These are phyloP conservation scores for Prunella himalayana DNA, from an alignment of 2,113 vertebrate species.

Conservation along the genomic window DNA sequence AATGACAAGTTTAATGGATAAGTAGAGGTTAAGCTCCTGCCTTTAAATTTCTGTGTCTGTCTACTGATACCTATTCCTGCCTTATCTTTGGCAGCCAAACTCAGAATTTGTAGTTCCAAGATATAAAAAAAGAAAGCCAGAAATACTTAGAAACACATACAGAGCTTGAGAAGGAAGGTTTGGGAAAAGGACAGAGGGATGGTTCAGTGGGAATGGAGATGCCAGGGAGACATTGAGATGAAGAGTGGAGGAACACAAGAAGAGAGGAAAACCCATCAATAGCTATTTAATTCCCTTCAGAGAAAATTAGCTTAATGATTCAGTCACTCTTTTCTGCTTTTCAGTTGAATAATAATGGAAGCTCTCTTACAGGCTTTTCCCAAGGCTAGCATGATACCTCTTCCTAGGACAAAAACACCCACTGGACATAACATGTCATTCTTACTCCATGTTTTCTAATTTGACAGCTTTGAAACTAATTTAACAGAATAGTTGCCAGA, in stretches of 20 bases:
- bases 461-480: constrained; percentile 11
- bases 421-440: not conserved
- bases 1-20: not conserved
- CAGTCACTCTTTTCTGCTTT: not conserved
- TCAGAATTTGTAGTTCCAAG: not conserved
- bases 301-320: constrained; percentile 17
- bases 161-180: not conserved
- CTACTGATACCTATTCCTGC: not conserved
- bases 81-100: not conserved
- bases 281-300: not conserved
- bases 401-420: constrained; percentile 41
- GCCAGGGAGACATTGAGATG: not conserved
- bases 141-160: not conserved
- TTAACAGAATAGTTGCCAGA: not conserved
- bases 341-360: not conserved
- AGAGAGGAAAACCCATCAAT: not conserved
- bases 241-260: not conserved
- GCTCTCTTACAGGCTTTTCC: not conserved
- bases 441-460: not conserved
- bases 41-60: not conserved
- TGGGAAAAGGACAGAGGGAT: not conserved
- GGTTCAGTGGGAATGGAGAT: not conserved
- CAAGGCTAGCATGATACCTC: not conserved
- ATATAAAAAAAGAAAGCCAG: not conserved
- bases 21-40: not conserved